Evolutionary conservation across 1,140 invertebrate species (phyloP).

Genomic region (Drosophila ambigua): DNA sequence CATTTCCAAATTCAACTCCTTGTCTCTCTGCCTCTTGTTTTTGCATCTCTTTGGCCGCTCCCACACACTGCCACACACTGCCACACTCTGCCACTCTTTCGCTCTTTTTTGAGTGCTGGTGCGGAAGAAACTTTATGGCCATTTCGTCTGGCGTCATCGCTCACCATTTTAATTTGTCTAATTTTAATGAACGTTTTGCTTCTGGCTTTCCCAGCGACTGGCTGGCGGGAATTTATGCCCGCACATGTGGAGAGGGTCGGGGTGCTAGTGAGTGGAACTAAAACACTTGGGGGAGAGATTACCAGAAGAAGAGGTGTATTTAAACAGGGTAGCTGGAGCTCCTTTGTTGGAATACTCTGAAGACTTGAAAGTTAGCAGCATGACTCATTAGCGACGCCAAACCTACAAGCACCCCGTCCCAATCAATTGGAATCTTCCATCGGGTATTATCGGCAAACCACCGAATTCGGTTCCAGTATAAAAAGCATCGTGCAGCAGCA

Average conservation of each 20-base stretch:
- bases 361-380: no score
- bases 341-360: neutral
- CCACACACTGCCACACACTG: neutral
- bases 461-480: no score
- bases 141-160: constrained; percentile 58
- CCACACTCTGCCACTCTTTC: neutral
- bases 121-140: constrained; percentile 47
- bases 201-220: constrained; percentile 2
- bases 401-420: no score
- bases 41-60: constrained; percentile 22
- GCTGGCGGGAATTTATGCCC: no score
- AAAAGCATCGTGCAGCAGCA: no score
- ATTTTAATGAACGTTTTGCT: constrained; percentile 71
- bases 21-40: constrained; percentile 36
- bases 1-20: constrained; percentile 75
- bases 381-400: no score
- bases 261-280: no score
- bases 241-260: no score
- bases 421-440: no score
- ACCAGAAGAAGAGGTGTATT: no score
- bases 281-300: no score
- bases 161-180: constrained; percentile 66
- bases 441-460: no score
- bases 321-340: neutral
- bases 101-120: constrained; percentile 28